Evolutionary conservation across 2,888 invertebrate species (phyloP).

Genomic region (Cabera pusaria): DNA sequence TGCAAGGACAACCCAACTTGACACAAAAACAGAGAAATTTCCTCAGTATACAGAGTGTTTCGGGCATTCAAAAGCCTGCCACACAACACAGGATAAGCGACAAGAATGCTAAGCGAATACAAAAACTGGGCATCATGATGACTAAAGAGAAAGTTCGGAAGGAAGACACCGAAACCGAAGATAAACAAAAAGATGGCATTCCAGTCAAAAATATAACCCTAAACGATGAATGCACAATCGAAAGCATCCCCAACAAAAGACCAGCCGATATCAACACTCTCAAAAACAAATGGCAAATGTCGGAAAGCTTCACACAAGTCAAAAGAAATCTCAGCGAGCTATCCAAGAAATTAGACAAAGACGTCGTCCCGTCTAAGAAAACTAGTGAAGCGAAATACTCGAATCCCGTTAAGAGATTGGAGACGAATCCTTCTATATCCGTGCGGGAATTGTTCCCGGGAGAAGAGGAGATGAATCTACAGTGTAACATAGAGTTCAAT

Average conservation of each 20-base stretch:
- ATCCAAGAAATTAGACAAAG: slow-evolving; percentile 72
- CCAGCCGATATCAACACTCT: slow-evolving; percentile 73
- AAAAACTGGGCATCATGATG: slow-evolving; percentile 66
- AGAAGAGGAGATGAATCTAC: slow-evolving; percentile 91
- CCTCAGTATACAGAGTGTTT: slow-evolving; percentile 59
- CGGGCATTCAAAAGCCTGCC: slow-evolving; percentile 63
- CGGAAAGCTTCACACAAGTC: slow-evolving; percentile 77
- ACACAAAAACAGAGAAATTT: slow-evolving; percentile 67
- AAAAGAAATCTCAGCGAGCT: slow-evolving; percentile 76
- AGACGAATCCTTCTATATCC: slow-evolving; percentile 91
- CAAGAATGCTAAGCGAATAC: slow-evolving; percentile 71
- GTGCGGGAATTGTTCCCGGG: slow-evolving; percentile 92
- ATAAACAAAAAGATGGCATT: slow-evolving; percentile 50
- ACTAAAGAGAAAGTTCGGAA: slow-evolving; percentile 55
- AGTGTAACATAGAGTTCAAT: slow-evolving; percentile 89
- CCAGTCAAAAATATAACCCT: slow-evolving; percentile 71
- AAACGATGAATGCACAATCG: slow-evolving; percentile 84
- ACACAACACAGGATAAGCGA: slow-evolving; percentile 66
- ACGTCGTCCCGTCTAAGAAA: slow-evolving; percentile 72
- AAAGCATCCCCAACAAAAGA: slow-evolving; percentile 76
- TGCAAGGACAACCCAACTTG: slow-evolving; percentile 58
- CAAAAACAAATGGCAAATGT: slow-evolving; percentile 80
- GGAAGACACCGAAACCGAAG: slow-evolving; percentile 52
- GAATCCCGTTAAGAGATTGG: slow-evolving; percentile 86
- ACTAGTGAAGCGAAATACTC: slow-evolving; percentile 69